Evolutionary conservation across 53 echinoderm and acorn worm species (phyloP).

Genomic region (Patiria pectinifera): DNA sequence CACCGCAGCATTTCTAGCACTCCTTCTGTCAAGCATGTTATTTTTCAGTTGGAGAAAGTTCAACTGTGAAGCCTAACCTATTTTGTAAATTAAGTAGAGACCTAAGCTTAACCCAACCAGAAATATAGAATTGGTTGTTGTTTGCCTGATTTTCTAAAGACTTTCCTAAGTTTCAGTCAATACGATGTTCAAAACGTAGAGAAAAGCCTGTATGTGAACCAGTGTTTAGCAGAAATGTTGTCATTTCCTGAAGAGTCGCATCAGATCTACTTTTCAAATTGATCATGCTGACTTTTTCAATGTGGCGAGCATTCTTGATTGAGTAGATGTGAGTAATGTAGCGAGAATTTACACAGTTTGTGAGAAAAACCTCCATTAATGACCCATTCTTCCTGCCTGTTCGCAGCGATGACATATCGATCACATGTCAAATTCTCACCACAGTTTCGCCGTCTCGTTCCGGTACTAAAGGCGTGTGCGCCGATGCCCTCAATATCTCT

Average conservation of each 20-base stretch:
- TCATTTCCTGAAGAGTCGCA: background rate
- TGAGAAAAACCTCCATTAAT: background rate
- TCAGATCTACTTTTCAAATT: background rate
- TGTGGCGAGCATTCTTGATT: background rate
- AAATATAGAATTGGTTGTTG: too few species aligned
- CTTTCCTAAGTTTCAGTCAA: background rate
- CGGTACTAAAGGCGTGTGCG: background rate
- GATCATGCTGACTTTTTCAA: background rate
- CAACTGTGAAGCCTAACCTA: too few species aligned
- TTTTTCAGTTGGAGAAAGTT: too few species aligned
- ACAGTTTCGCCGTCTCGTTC: background rate
- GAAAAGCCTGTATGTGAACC: background rate
- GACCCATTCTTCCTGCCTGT: constrained; percentile 11
- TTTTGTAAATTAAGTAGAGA: too few species aligned
- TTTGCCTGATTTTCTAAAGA: too few species aligned
- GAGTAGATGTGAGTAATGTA: background rate
- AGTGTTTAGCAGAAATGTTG: background rate
- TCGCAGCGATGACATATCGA: background rate
- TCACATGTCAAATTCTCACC: constrained; percentile 21
- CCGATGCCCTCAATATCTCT: background rate
- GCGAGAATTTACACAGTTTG: constrained; percentile 9
- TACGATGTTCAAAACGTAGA: background rate
- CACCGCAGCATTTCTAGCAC: background rate
- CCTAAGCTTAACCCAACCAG: too few species aligned
- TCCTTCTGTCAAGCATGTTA: background rate